These are phyloP conservation scores for Pammene aurita DNA, from an alignment of 2,888 invertebrate genomes.

Conservation along the genomic window DNA sequence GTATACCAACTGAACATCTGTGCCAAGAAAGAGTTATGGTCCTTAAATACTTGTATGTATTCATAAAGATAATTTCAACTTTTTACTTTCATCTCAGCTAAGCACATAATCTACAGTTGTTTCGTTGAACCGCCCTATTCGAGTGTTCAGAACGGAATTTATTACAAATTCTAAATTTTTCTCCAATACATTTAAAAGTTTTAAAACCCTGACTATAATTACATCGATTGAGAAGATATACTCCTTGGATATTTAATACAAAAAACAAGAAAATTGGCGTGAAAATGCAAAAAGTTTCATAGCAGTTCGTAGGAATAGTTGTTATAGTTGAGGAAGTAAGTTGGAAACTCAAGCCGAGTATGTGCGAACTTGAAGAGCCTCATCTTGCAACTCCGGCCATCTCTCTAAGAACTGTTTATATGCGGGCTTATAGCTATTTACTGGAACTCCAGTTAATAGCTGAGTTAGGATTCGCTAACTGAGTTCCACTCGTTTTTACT, in stretches of 20 bases:
- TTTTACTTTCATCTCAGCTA: too few species aligned
- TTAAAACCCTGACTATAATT: background rate
- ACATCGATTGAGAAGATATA: background rate
- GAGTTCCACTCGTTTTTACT: too few species aligned
- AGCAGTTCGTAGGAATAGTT: conserved; percentile 26
- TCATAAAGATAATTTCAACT: too few species aligned
- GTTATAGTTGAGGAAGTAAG: conserved; percentile 17
- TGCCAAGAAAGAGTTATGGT: too few species aligned
- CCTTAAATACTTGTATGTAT: too few species aligned
- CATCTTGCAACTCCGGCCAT: conserved; percentile 11
- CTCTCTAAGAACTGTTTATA: conserved; percentile 7
- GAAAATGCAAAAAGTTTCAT: conserved; percentile 28
- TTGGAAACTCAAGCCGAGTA: conserved; percentile 13
- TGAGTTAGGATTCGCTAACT: background rate
- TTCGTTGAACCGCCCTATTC: too few species aligned
- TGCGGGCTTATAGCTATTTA: conserved; percentile 7
- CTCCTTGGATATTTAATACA: background rate
- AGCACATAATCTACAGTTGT: too few species aligned
- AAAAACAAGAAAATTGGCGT: conserved; percentile 22
- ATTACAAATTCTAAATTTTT: too few species aligned
- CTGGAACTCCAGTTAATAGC: background rate
- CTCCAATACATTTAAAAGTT: too few species aligned
- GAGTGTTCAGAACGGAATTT: too few species aligned
- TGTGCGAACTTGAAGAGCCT: conserved; percentile 27
- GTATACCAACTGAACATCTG: too few species aligned